Conservation (phyloP, 2,113 vertebrate genomes). For the Cheirogaleus medius region DNA sequence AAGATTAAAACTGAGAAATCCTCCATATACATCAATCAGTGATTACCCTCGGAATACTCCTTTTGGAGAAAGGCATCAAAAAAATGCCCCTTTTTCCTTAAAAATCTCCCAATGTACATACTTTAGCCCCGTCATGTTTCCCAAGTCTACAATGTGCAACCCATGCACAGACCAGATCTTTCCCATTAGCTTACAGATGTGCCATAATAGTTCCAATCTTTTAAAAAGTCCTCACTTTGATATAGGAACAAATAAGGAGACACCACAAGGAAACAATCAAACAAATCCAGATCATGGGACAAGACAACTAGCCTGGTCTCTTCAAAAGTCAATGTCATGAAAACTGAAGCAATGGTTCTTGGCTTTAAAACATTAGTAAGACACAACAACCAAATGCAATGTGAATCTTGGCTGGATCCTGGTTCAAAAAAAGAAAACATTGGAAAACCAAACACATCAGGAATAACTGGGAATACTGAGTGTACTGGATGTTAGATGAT, state of each 20-base stretch:
- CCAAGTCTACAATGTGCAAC: not conserved
- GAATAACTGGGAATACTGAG: constrained; percentile 35
- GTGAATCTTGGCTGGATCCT: constrained; percentile 62
- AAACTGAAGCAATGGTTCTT: constrained; percentile 63
- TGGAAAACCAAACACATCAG: constrained; percentile 64
- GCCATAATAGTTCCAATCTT: not conserved
- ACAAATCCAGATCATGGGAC: constrained; percentile 43
- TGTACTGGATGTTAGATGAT: not conserved
- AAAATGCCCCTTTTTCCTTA: constrained; percentile 32
- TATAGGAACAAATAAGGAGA: constrained; percentile 30
- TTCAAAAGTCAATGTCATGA: constrained; percentile 65
- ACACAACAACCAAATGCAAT: constrained; percentile 54
- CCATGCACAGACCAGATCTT: constrained; percentile 34
- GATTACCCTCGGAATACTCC: not conserved
- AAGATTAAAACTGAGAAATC: constrained; percentile 15
- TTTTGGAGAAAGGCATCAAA: not conserved
- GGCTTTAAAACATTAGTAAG: constrained; percentile 67
- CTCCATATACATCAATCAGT: not conserved
- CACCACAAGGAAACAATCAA: constrained; percentile 51
- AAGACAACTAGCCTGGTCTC: constrained; percentile 62
- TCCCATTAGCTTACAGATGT: not conserved
- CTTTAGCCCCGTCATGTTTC: not conserved
- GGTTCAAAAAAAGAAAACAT: constrained; percentile 48
- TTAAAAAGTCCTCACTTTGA: not conserved
- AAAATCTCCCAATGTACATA: not conserved